phyloP scores from a whole-genome alignment of 2,113 vertebrate genomes.

The Saccopteryx leptura region DNA sequence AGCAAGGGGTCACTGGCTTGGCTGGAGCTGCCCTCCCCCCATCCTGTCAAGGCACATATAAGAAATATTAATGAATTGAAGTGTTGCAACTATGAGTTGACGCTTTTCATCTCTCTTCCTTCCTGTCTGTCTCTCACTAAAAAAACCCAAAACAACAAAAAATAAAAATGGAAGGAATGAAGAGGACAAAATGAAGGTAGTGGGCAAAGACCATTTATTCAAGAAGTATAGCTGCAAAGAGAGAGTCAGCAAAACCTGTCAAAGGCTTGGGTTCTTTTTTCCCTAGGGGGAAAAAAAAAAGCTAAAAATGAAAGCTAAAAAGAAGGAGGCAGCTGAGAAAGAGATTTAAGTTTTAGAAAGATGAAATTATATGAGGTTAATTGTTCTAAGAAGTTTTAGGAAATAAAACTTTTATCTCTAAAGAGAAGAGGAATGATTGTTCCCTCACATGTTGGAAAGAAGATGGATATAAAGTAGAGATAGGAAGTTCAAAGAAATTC shows the following conservation, averaged over 20 bases:
- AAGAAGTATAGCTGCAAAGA: background rate
- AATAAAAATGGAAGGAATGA: background rate
- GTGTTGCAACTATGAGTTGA: too few relatives aligned
- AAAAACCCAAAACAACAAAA: too few relatives aligned
- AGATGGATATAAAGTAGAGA: conserved; percentile 14
- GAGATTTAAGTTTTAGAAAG: conserved; percentile 9
- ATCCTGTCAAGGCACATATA: too few relatives aligned
- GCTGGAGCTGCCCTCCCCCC: too few relatives aligned
- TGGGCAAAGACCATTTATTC: background rate
- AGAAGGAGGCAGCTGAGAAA: background rate
- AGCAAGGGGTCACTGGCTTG: too few relatives aligned
- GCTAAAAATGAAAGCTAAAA: background rate
- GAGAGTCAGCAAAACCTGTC: background rate
- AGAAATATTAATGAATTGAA: too few relatives aligned
- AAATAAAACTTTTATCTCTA: conserved; percentile 39
- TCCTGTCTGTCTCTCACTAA: too few relatives aligned
- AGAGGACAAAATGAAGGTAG: background rate
- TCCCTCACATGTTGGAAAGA: background rate
- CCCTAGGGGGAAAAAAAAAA: background rate
- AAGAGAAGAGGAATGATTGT: conserved; percentile 22
- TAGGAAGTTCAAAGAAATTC: conserved; percentile 12
- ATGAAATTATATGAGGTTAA: background rate
- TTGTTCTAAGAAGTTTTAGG: background rate
- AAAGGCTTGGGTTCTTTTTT: background rate
- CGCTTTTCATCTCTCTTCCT: too few relatives aligned